phyloP scores from a whole-genome alignment of 2,888 invertebrate genomes.

The Heliconius charithonia region DNA sequence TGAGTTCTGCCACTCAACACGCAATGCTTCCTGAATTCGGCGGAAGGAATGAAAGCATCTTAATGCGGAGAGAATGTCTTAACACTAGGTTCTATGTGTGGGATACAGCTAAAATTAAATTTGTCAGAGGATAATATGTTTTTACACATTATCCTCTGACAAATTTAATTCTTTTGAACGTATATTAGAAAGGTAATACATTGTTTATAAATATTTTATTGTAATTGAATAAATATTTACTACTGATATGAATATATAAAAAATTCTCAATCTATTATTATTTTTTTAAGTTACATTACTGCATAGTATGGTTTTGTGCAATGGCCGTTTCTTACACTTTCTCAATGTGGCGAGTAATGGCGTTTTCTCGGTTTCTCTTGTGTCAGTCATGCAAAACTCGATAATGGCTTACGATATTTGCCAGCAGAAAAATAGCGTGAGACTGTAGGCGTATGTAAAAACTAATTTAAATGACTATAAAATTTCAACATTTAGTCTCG shows the following conservation, averaged over 20 bases:
- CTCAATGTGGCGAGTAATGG: constrained; percentile 66
- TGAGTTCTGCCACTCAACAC: no score
- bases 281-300: neutral
- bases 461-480: constrained; percentile 1
- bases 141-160: no score
- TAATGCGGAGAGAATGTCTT: no score
- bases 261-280: neutral
- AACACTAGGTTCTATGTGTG: no score
- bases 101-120: no score
- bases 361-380: constrained; percentile 59
- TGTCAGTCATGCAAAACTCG: constrained; percentile 77
- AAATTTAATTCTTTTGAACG: no score
- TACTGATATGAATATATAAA: neutral
- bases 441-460: constrained; percentile 36
- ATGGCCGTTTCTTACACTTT: constrained; percentile 57
- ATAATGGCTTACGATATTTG: constrained; percentile 56
- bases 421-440: constrained; percentile 52
- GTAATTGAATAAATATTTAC: constrained; percentile 2
- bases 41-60: no score
- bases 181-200: no score
- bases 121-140: no score
- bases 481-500: constrained; percentile 18
- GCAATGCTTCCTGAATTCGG: no score
- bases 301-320: constrained; percentile 24
- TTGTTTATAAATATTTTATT: neutral